Evolutionary conservation across 2,797 vertebrate genomes (phyloP).

Genomic region (Falco naumanni): DNA sequence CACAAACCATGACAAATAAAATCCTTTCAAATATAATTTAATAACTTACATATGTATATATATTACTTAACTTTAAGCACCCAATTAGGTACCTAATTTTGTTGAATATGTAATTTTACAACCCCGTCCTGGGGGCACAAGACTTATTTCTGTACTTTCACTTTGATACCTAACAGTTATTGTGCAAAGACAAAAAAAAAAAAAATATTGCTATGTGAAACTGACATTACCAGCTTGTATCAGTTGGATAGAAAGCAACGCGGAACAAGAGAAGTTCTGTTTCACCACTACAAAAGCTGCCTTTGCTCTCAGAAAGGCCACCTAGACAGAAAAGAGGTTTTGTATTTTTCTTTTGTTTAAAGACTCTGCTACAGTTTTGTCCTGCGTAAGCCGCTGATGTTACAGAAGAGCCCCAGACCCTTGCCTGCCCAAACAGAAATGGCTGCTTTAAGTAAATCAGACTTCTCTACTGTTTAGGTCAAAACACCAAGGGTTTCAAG

Average conservation of each 20-base stretch:
- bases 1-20: not conserved
- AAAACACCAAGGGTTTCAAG: not conserved
- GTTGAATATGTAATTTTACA: not conserved
- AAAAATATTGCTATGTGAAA: not conserved
- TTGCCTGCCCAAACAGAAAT: not conserved
- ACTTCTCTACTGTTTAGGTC: not conserved
- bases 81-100: not conserved
- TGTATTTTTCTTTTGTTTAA: not conserved
- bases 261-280: not conserved
- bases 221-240: not conserved
- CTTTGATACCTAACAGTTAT: not conserved
- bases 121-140: not conserved
- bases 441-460: not conserved
- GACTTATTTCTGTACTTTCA: not conserved
- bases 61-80: not conserved
- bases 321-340: not conserved
- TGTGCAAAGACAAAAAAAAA: not conserved
- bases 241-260: not conserved
- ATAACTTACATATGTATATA: not conserved
- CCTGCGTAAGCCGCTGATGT: not conserved
- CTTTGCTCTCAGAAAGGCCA: not conserved
- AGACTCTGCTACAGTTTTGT: not conserved
- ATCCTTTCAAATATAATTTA: slow-evolving; percentile 18
- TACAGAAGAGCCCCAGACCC: not conserved
- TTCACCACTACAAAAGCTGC: not conserved